These are phyloP conservation scores for Pediacus dermestoides DNA, from an alignment of 2,888 invertebrate species.

Conservation along the genomic window DNA sequence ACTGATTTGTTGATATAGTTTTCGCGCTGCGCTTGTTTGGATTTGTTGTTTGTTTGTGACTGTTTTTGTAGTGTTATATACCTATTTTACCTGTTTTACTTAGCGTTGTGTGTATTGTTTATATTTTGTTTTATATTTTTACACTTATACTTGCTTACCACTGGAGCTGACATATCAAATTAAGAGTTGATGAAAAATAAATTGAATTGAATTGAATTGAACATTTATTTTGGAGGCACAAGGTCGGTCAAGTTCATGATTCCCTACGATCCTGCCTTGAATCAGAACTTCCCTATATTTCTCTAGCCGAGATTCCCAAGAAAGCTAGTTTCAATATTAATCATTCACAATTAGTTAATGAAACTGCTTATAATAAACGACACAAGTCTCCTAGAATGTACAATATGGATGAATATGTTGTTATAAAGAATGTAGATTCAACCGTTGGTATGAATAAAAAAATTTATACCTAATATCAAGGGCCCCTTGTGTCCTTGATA, in stretches of 20 bases:
- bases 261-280: slow-evolving; percentile 17
- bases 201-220: too few relatives aligned
- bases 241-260: slow-evolving; percentile 25
- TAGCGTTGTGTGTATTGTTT: too few relatives aligned
- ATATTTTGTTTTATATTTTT: too few relatives aligned
- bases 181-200: too few relatives aligned
- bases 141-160: too few relatives aligned
- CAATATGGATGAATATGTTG: slow-evolving; percentile 24
- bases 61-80: too few relatives aligned
- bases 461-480: slow-evolving; percentile 22
- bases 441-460: slow-evolving; percentile 24
- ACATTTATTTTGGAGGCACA: slow-evolving; percentile 16
- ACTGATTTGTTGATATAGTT: too few relatives aligned
- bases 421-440: slow-evolving; percentile 24
- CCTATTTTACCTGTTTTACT: too few relatives aligned
- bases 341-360: slow-evolving; percentile 26
- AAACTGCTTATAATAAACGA: slow-evolving; percentile 29
- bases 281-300: slow-evolving; percentile 15
- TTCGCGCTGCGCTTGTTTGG: too few relatives aligned
- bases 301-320: slow-evolving; percentile 18
- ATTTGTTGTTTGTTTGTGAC: too few relatives aligned
- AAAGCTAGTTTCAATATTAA: slow-evolving; percentile 19
- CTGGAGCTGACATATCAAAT: too few relatives aligned
- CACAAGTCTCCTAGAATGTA: slow-evolving; percentile 25
- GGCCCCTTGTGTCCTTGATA: slow-evolving; percentile 21